A percentile compares a stretch with the other conserved stretches of the same genome.
Conservation (phyloP, 2,113 vertebrate genomes). For the Erythrocebus patas region DNA sequence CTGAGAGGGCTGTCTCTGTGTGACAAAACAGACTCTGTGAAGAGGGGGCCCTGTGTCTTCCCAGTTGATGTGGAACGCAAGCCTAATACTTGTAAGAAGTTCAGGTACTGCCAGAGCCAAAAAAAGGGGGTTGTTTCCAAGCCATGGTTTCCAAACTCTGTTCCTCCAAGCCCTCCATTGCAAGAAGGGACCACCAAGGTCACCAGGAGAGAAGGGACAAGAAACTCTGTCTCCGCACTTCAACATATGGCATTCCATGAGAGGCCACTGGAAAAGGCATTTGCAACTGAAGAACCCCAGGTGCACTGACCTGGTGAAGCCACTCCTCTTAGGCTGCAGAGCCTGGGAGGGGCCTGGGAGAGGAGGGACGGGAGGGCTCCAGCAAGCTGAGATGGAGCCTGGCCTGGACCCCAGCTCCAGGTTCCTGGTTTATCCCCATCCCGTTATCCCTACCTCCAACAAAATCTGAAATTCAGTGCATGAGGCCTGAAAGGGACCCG, state of each 20-base stretch:
- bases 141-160: not conserved
- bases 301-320: not conserved
- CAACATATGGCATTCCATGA: not conserved
- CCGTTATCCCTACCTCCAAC: not conserved
- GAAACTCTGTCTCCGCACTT: not conserved
- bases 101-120: not conserved
- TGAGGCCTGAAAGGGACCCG: not conserved
- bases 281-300: not conserved
- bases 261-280: not conserved
- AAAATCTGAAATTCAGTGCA: not conserved
- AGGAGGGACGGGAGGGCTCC: not conserved
- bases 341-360: accelerated
- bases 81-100: not conserved
- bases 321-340: not conserved
- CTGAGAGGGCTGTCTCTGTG: not conserved
- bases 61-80: not conserved
- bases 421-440: not conserved
- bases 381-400: not conserved
- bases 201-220: not conserved
- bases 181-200: not conserved
- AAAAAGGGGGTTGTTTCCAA: not conserved
- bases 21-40: not conserved
- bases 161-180: not conserved
- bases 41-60: not conserved
- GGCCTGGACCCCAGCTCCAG: not conserved